Evolutionary conservation across 2,797 vertebrate species (phyloP).

Genomic region (Sebastes jordani): DNA sequence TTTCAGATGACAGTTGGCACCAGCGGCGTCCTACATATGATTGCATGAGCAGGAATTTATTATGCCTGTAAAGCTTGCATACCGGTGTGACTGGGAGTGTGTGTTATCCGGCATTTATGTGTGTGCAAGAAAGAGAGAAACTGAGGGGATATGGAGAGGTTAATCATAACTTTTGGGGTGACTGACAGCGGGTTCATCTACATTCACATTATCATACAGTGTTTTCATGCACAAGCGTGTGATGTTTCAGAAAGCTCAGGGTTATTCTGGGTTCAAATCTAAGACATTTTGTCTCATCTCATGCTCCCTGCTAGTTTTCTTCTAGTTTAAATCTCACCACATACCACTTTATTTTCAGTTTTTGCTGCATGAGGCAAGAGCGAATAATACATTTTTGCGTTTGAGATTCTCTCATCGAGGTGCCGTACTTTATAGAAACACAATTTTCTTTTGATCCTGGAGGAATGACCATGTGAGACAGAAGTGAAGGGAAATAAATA

Average conservation of each 20-base stretch:
- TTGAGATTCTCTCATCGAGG: not conserved
- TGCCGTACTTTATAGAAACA: not conserved
- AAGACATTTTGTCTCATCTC: not conserved
- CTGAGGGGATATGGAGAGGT: not conserved
- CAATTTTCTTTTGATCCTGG: not conserved
- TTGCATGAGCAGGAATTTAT: slow-evolving; percentile 59
- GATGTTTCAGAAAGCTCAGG: not conserved
- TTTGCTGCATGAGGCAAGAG: not conserved
- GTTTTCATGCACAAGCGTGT: not conserved
- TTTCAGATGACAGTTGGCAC: slow-evolving; percentile 53
- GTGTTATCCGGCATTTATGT: not conserved
- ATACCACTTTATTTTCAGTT: not conserved
- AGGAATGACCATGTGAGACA: not conserved
- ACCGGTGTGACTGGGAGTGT: slow-evolving; percentile 18
- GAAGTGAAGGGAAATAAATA: not conserved
- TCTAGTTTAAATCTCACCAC: not conserved
- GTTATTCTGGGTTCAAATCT: not conserved
- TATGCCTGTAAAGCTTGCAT: slow-evolving; percentile 34
- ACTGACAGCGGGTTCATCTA: not conserved
- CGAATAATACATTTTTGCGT: not conserved
- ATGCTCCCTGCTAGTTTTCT: not conserved
- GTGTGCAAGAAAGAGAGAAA: not conserved
- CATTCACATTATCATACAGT: not conserved
- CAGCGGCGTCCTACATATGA: slow-evolving; percentile 8
- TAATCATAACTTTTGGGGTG: not conserved